Percentiles rank a stretch among this genome's conserved stretches.
Conservation (phyloP, 2,888 invertebrate species). For the Lasioglossum villosulum region DNA sequence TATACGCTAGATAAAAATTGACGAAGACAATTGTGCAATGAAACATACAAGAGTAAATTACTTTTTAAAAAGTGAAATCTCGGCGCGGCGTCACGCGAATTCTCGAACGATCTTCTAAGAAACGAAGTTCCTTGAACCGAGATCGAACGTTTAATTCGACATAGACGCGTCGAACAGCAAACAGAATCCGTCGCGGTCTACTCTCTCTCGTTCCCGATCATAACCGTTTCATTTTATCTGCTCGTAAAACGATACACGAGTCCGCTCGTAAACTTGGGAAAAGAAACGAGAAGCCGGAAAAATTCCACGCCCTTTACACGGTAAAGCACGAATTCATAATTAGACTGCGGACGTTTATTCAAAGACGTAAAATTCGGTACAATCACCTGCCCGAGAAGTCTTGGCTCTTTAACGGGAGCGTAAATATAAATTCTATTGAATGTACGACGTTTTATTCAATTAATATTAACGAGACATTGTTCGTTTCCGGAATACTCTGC, state of each 20-base stretch:
- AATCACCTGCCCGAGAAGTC: neutral
- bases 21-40: too few species aligned
- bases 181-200: neutral
- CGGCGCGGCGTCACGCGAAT: neutral
- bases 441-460: neutral
- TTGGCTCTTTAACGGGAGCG: neutral
- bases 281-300: neutral
- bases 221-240: neutral
- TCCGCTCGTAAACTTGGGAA: neutral
- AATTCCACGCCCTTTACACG: neutral
- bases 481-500: neutral
- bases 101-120: neutral
- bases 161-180: neutral
- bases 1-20: too few species aligned
- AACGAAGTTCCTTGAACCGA: neutral
- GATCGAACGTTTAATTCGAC: neutral
- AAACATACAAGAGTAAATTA: too few species aligned
- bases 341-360: neutral
- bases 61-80: too few species aligned
- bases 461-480: neutral
- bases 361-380: neutral
- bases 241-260: neutral
- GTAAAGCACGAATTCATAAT: neutral
- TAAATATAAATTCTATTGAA: neutral
- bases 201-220: neutral